These are phyloP conservation scores for Limosa lapponica DNA, from an alignment of 2,797 vertebrate species.

Conservation along the genomic window DNA sequence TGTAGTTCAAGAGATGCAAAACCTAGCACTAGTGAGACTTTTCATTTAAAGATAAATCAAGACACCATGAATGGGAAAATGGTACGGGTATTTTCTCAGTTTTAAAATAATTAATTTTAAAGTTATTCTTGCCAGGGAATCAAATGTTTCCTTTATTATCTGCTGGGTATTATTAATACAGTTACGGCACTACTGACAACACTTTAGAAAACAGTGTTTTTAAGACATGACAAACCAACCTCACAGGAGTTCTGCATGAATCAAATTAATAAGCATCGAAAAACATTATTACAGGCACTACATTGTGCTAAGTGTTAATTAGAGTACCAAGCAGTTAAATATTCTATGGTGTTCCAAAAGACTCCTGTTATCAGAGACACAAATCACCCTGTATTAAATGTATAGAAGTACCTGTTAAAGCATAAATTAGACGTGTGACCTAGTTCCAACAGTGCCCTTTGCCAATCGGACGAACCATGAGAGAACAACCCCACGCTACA, in stretches of 20 bases:
- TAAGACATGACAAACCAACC: slow-evolving; percentile 37
- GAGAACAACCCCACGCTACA: neutral
- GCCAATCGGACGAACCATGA: neutral
- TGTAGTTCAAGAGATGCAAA: neutral
- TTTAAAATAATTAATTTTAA: slow-evolving; percentile 6
- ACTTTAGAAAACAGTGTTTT: slow-evolving; percentile 22
- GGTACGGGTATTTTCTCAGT: neutral
- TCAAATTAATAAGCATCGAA: slow-evolving; percentile 27
- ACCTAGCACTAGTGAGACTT: neutral
- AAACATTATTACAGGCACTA: slow-evolving; percentile 46
- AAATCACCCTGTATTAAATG: neutral
- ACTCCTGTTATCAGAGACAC: slow-evolving; percentile 24
- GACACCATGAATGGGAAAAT: neutral
- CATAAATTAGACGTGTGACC: neutral
- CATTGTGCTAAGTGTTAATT: slow-evolving; percentile 40
- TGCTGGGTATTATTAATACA: slow-evolving; percentile 3
- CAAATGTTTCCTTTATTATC: slow-evolving; percentile 45
- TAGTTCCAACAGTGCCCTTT: neutral
- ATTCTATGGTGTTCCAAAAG: neutral
- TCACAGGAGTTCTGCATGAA: slow-evolving; percentile 13
- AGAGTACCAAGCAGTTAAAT: neutral
- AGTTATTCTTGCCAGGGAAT: neutral
- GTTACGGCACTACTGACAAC: neutral
- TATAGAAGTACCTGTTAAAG: slow-evolving; percentile 4
- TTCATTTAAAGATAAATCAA: neutral